These are phyloP conservation scores for Danio rerio DNA, from an alignment of 2,113 vertebrate genomes.

Conservation along the genomic window GRCz12tu NC_133183.1:58749001-58749500, in stretches of 20 bases:
- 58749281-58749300: no score
- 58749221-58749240: slow-evolving; percentile 21
- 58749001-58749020: not conserved
- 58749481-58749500: no score
- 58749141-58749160: slow-evolving; percentile 76
- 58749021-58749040: not conserved
- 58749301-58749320: no score
- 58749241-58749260: not conserved
- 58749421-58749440: no score
- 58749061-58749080: not conserved
- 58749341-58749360: no score
- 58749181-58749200: slow-evolving; percentile 65
- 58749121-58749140: slow-evolving; percentile 54
- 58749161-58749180: slow-evolving; percentile 77
- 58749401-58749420: no score
- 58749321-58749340: no score
- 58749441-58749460: no score
- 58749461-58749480: no score
- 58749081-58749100: not conserved
- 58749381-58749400: no score
- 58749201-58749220: slow-evolving; percentile 53
- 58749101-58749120: not conserved
- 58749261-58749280: not conserved
- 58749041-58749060: not conserved
- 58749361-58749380: no score